These are phyloP conservation scores for Zoanthus gigantus DNA, from an alignment of 92 coral and sea anemone species.

Conservation along the genomic window DNA sequence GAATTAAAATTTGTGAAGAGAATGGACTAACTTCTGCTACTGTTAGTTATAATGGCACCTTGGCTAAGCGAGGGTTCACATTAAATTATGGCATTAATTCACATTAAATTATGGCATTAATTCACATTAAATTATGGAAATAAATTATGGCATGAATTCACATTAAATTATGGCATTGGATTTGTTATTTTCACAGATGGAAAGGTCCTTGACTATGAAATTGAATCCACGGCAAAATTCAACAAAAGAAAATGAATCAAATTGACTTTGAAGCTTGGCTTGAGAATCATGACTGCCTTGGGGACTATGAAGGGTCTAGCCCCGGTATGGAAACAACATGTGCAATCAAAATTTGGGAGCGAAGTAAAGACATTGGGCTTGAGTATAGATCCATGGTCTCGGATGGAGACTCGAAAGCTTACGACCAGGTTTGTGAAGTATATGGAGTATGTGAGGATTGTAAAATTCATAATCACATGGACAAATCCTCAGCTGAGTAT, in stretches of 20 bases:
- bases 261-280: slow-evolving; percentile 41
- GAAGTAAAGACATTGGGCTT: slow-evolving; percentile 24
- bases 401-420: slow-evolving; percentile 60
- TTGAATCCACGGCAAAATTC: slow-evolving; percentile 37
- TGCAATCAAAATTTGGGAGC: slow-evolving; percentile 42
- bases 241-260: slow-evolving; percentile 20
- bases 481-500: slow-evolving; percentile 40
- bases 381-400: slow-evolving; percentile 57
- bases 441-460: slow-evolving; percentile 43
- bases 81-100: slow-evolving; percentile 1
- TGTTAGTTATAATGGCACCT: slow-evolving; percentile 28
- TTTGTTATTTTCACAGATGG: slow-evolving; percentile 28
- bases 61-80: slow-evolving; percentile 40
- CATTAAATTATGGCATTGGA: slow-evolving; percentile 3
- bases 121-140: slow-evolving; percentile 9
- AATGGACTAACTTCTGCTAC: background rate
- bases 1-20: background rate
- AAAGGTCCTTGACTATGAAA: slow-evolving; percentile 34
- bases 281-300: slow-evolving; percentile 25
- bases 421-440: slow-evolving; percentile 35
- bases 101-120: background rate
- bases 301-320: slow-evolving; percentile 48
- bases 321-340: slow-evolving; percentile 52
- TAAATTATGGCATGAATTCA: slow-evolving; percentile 4
- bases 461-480: slow-evolving; percentile 40